Evolutionary conservation across 2,797 vertebrate species (phyloP), one percentile per base, ranked within the genome.

Genomic region (Periophthalmus magnuspinnatus): DNA sequence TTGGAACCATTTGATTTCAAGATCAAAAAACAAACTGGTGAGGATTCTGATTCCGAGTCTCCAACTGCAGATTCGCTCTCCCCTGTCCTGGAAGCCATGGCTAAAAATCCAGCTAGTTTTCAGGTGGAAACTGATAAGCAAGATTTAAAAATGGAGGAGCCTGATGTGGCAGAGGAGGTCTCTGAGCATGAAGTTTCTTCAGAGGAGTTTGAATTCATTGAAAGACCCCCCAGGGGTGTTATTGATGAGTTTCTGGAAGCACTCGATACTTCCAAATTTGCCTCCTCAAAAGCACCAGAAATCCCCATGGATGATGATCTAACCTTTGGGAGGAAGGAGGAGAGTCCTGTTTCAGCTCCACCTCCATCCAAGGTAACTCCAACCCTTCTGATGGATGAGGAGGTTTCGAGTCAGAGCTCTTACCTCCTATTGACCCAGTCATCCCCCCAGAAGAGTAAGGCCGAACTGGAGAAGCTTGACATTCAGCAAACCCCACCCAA

Each of bases 121-220:
- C 90, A 92, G 67, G 79, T 92, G 13, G 93, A 93, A 76, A 84
- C 34, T 0, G 88, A 90, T 69, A 89, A 86, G 72, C 84, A 81
- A 7, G 61, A 81, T 14, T 32, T 70, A 5, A 75, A 80, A 34
- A 76, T 88, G 85, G 89, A 91, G 8, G 91, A 94, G 64, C 76
- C 80, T 0, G 90, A 93, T 68, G 70, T 88, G 8, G 87, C 83
- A 0, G 93, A 93, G 32, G 91, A 93, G 75, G 78, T 83, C 17
- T 94, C 93, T 0, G 93, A 94, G 78, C 93, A 92, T 8, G 93
- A 94, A 38, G 88, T 89, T 36, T 94, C 93, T 0, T 94, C 93
- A 6, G 94, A 94, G 71, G 94, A 94, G 77, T 94, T 94, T 5
- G 94, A 94, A 78, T 94, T 94, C 73, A 93, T 94, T 0, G 94